These are phyloP conservation scores for Podarcis raffonei DNA, from an alignment of 2,113 vertebrate genomes.

Conservation along the genomic window DNA sequence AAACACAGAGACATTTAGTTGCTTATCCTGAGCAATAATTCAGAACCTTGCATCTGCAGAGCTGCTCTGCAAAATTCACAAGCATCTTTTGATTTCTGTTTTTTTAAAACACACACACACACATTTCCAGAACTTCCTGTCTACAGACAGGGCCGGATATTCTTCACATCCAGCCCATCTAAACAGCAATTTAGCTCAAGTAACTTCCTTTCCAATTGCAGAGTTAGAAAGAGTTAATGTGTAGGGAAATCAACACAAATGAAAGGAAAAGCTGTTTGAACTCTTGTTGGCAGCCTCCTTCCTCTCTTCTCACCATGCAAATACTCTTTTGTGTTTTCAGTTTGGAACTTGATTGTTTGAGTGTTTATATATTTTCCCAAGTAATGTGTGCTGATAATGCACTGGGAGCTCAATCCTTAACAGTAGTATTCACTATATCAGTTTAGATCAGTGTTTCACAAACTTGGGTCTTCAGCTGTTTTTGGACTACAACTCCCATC, in stretches of 20 bases:
- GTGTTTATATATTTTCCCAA: slow-evolving; percentile 1
- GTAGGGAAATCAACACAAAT: not conserved
- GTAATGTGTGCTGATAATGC: not conserved
- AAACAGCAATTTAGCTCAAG: slow-evolving; percentile 4
- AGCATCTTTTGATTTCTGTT: not conserved
- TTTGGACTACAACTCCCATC: too few species aligned
- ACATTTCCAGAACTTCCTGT: slow-evolving; percentile 9
- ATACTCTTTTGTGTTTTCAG: not conserved
- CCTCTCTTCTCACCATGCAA: not conserved
- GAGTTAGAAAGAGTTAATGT: not conserved
- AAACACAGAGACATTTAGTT: not conserved
- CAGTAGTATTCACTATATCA: not conserved
- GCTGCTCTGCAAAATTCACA: not conserved
- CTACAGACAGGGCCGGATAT: not conserved
- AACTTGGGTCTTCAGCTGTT: too few species aligned
- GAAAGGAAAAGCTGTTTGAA: slow-evolving; percentile 4
- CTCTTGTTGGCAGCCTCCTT: slow-evolving; percentile 12
- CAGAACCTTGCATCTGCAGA: slow-evolving; percentile 18
- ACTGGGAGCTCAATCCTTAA: not conserved
- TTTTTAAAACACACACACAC: not conserved
- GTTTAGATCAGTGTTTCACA: not conserved
- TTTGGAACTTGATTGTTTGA: not conserved
- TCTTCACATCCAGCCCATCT: not conserved
- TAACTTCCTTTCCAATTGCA: fast-evolving
- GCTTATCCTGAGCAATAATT: slow-evolving; percentile 7